Conservation (phyloP, 2,113 vertebrate species). For the Sorex araneus region DNA sequence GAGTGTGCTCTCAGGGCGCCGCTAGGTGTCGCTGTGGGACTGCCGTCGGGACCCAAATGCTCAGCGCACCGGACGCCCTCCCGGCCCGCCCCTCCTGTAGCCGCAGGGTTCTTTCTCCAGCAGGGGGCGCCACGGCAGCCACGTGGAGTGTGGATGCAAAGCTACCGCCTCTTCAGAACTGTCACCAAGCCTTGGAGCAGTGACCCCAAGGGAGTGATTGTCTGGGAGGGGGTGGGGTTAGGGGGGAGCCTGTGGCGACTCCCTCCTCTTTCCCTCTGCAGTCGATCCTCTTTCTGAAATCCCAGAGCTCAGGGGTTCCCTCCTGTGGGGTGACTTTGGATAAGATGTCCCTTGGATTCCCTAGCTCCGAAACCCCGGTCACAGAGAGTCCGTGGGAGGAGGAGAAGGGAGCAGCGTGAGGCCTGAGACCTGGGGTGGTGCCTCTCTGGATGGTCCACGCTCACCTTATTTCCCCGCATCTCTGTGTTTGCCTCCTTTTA, state of each 20-base stretch:
- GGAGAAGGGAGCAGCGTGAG: neutral
- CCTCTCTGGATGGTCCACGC: neutral
- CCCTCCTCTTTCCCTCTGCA: neutral
- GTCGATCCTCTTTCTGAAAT: neutral
- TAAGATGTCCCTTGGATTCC: neutral
- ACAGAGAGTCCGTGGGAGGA: neutral
- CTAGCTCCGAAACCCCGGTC: neutral
- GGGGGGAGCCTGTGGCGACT: neutral
- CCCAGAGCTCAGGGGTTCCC: neutral
- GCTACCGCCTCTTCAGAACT: neutral
- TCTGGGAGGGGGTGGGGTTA: neutral
- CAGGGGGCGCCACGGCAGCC: too few species aligned
- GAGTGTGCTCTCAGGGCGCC: fast-evolving
- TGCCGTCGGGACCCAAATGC: neutral
- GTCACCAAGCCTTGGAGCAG: neutral
- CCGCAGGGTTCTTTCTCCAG: neutral
- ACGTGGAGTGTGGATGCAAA: neutral
- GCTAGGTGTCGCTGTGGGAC: constrained; percentile 74
- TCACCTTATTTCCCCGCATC: neutral
- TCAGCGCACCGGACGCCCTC: fast-evolving
- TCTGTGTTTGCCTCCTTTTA: neutral
- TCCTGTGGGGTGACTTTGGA: neutral
- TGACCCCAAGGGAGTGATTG: neutral
- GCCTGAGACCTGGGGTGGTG: neutral
- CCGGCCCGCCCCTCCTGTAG: neutral